Percentiles rank a stretch among this genome's conserved stretches.
phyloP scores from a whole-genome alignment of 53 echinoderm and acorn worm species.

The Holothuria scabra region DNA sequence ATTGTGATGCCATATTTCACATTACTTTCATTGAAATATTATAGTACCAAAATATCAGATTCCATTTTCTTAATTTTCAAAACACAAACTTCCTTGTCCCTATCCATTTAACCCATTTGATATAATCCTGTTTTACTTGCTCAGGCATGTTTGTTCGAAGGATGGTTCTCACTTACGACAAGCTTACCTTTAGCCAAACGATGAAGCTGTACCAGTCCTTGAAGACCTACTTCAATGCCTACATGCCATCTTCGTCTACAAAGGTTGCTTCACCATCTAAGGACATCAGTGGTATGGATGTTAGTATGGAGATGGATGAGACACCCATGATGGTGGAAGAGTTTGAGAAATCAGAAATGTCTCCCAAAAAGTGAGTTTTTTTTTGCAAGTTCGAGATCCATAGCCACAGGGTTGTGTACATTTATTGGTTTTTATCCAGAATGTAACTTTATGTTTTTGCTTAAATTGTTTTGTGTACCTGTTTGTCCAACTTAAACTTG shows the following conservation, averaged over 20 bases:
- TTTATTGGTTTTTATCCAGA: background rate
- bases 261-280: background rate
- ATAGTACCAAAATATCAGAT: too few relatives aligned
- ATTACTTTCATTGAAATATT: too few relatives aligned
- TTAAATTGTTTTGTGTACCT: too few relatives aligned
- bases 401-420: too few relatives aligned
- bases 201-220: slow-evolving; percentile 73
- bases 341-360: slow-evolving; percentile 48
- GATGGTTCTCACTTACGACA: slow-evolving; percentile 93
- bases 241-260: background rate
- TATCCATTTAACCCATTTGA: too few relatives aligned
- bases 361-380: slow-evolving; percentile 12
- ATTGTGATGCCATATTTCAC: too few relatives aligned
- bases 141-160: slow-evolving; percentile 91
- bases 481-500: too few relatives aligned
- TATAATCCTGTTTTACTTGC: background rate
- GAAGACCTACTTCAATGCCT: slow-evolving; percentile 61
- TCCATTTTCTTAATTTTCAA: too few relatives aligned
- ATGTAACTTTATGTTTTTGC: background rate
- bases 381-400: background rate
- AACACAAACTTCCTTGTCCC: too few relatives aligned
- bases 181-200: slow-evolving; percentile 89
- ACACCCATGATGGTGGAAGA: slow-evolving; percentile 76
- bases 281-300: slow-evolving; percentile 67
- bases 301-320: slow-evolving; percentile 80